Percentiles rank a stretch among this genome's conserved stretches.
phyloP scores from a whole-genome alignment of 2,113 vertebrate genomes.

The Pithys albifrons region DNA sequence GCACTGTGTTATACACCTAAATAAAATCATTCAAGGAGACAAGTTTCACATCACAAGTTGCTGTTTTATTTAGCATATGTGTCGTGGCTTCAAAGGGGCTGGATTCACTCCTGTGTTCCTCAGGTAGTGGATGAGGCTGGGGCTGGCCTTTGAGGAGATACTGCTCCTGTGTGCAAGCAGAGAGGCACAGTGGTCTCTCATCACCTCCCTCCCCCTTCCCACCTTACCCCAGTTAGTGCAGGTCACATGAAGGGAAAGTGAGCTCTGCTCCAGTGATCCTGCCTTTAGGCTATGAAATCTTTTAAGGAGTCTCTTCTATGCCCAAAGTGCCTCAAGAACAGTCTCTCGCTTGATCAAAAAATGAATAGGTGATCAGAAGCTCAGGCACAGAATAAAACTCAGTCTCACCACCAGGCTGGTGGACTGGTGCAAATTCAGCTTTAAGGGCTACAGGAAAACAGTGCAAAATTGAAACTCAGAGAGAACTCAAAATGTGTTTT shows the following conservation, averaged over 20 bases:
- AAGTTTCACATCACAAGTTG: background rate
- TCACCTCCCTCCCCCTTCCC: background rate
- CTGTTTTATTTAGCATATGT: background rate
- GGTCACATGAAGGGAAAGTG: background rate
- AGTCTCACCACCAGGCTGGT: accelerated
- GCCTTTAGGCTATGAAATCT: background rate
- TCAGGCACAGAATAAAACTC: background rate
- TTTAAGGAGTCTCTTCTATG: background rate
- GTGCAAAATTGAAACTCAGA: background rate
- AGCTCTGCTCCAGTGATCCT: background rate
- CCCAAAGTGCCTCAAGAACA: background rate
- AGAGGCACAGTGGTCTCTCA: background rate
- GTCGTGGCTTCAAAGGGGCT: background rate
- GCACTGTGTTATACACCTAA: background rate
- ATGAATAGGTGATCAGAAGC: background rate
- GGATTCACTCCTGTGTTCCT: background rate
- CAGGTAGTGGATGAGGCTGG: background rate
- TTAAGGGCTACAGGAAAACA: background rate
- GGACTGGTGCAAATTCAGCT: background rate
- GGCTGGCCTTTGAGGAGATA: background rate
- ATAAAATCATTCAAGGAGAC: background rate
- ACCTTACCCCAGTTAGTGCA: background rate
- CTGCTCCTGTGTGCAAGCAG: background rate
- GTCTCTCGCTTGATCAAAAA: background rate
- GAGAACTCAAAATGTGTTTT: background rate